These are phyloP conservation scores for Euproctis similis DNA, from an alignment of 2,888 invertebrate genomes.

Conservation along the genomic window DNA sequence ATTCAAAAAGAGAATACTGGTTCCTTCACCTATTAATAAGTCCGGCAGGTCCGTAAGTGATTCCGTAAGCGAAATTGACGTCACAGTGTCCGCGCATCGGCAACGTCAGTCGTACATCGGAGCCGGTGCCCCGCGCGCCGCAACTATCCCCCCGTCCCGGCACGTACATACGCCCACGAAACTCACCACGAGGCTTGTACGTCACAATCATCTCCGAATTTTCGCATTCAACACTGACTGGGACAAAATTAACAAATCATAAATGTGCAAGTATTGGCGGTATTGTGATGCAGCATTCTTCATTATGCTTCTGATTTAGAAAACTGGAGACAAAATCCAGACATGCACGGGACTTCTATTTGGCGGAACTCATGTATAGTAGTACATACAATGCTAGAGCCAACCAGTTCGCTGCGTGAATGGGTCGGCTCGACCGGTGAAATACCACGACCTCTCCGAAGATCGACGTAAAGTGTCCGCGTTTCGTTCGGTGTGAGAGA, in stretches of 20 bases:
- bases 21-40: slow-evolving; percentile 60
- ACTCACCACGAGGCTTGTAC: slow-evolving; percentile 77
- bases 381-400: no score
- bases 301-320: no score
- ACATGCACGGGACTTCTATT: no score
- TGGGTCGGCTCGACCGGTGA: no score
- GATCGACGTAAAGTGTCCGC: no score
- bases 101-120: slow-evolving; percentile 72
- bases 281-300: no score
- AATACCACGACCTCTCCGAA: no score
- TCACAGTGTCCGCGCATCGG: slow-evolving; percentile 77
- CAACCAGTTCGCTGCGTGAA: no score
- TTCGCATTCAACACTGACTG: slow-evolving; percentile 88
- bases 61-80: slow-evolving; percentile 72
- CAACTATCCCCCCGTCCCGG: slow-evolving; percentile 86
- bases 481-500: no score
- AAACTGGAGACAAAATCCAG: no score
- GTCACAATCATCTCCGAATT: slow-evolving; percentile 80
- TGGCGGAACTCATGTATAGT: no score
- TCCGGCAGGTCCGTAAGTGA: slow-evolving; percentile 57
- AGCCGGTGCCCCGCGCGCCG: slow-evolving; percentile 66
- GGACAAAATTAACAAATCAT: slow-evolving; percentile 9
- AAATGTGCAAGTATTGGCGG: no score
- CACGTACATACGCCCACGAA: slow-evolving; percentile 86
- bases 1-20: not conserved